Evolutionary conservation across 1,140 invertebrate genomes (phyloP).

Genomic region (Drosophila murphyi): DNA sequence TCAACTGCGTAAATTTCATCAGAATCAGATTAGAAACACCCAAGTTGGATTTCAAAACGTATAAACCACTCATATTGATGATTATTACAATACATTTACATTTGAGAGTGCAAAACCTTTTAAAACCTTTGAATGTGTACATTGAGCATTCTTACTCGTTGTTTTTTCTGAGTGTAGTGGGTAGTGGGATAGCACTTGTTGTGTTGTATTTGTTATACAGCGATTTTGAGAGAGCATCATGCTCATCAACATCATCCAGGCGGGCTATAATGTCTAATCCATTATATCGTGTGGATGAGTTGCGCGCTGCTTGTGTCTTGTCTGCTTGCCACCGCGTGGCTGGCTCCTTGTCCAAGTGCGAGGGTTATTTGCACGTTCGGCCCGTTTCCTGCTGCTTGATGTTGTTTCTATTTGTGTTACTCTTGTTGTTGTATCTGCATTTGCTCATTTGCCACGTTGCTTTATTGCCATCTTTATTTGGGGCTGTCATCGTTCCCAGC

Average conservation of each 20-base stretch:
- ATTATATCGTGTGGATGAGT: slow-evolving; percentile 39
- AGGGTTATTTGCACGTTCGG: slow-evolving; percentile 44
- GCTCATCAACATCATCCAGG: slow-evolving; percentile 3
- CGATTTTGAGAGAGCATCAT: not conserved
- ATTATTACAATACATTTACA: not conserved
- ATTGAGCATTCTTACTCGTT: too few species aligned
- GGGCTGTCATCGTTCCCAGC: slow-evolving; percentile 19
- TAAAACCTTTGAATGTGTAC: too few species aligned
- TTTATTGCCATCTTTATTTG: slow-evolving; percentile 65
- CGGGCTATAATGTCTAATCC: slow-evolving; percentile 27
- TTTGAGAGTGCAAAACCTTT: slow-evolving; percentile 9
- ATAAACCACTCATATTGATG: too few species aligned
- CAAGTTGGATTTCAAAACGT: too few species aligned
- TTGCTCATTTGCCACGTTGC: slow-evolving; percentile 69
- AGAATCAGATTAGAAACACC: too few species aligned
- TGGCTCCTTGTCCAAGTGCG: slow-evolving; percentile 1
- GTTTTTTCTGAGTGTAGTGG: slow-evolving; percentile 6
- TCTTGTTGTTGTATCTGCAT: not conserved
- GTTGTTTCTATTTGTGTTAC: too few species aligned
- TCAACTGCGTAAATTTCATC: too few species aligned
- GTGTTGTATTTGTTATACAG: not conserved
- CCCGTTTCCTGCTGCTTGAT: slow-evolving; percentile 29
- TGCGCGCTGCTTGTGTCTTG: slow-evolving; percentile 2
- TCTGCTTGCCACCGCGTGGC: not conserved
- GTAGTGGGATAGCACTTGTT: slow-evolving; percentile 23